phyloP scores from a whole-genome alignment of 1,140 invertebrate genomes.

The Aphelinus certus region DNA sequence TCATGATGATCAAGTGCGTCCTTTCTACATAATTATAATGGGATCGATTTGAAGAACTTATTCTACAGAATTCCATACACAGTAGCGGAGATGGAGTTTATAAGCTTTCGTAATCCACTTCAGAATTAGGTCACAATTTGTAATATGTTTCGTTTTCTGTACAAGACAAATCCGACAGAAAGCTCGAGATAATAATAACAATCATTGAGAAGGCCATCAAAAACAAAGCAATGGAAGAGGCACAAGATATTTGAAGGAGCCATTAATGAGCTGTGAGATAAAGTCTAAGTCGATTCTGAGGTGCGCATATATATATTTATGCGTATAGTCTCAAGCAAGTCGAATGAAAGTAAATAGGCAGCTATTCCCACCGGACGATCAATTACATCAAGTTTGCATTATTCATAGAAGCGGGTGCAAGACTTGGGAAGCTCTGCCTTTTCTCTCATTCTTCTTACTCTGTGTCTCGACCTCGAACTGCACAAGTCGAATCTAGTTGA shows the following conservation, averaged over 20 bases:
- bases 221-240: background rate
- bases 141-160: no score
- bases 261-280: constrained; percentile 27
- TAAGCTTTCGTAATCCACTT: no score
- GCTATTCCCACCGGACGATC: constrained; percentile 66
- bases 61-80: no score
- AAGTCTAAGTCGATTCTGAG: constrained; percentile 46
- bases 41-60: no score
- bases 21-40: no score
- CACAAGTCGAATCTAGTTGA: no score
- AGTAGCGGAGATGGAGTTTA: no score
- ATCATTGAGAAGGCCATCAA: background rate
- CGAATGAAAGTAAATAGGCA: constrained; percentile 66
- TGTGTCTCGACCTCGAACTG: constrained; percentile 25
- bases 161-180: no score
- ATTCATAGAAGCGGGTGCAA: constrained; percentile 63
- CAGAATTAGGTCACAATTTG: no score
- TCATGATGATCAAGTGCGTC: no score
- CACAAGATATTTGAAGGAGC: constrained; percentile 26
- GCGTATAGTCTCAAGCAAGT: constrained; percentile 3
- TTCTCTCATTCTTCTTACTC: background rate
- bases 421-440: constrained; percentile 60
- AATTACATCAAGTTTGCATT: constrained; percentile 65
- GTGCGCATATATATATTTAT: constrained; percentile 34
- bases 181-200: no score